Percentiles rank a stretch among this genome's conserved stretches.
These are phyloP conservation scores for Diachrysia chrysitis DNA, from an alignment of 2,888 invertebrate genomes.

Conservation along the genomic window DNA sequence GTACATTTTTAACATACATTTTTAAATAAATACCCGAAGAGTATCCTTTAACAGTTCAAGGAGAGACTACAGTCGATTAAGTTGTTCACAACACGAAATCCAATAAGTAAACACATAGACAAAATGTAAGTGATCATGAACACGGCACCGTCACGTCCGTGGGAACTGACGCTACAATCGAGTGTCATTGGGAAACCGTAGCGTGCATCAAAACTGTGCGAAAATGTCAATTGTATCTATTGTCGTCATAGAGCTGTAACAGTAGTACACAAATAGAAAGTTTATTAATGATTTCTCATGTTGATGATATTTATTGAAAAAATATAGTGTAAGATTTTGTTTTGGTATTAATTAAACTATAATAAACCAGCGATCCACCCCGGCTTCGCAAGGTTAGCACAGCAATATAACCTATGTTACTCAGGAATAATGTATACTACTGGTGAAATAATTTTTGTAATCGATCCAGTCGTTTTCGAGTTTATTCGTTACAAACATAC, in stretches of 20 bases:
- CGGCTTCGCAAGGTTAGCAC: too few relatives aligned
- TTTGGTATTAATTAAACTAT: neutral
- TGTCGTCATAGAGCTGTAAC: slow-evolving; percentile 13
- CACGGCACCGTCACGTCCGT: slow-evolving; percentile 27
- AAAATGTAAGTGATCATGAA: slow-evolving; percentile 38
- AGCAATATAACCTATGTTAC: too few relatives aligned
- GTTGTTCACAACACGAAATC: neutral
- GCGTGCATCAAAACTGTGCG: slow-evolving; percentile 43
- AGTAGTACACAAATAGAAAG: neutral
- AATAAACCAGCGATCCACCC: too few relatives aligned
- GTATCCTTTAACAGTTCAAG: too few relatives aligned
- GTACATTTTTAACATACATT: too few relatives aligned
- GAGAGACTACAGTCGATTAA: neutral
- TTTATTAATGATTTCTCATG: neutral
- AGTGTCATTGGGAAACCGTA: slow-evolving; percentile 41
- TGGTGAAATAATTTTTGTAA: too few relatives aligned
- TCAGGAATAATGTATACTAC: too few relatives aligned
- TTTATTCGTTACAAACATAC: too few relatives aligned
- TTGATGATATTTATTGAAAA: neutral
- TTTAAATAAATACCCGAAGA: too few relatives aligned
- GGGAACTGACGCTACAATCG: slow-evolving; percentile 46
- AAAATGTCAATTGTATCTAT: slow-evolving; percentile 31
- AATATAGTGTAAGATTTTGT: neutral
- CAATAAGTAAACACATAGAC: slow-evolving; percentile 28
- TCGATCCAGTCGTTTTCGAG: too few relatives aligned